These are phyloP conservation scores for Miltochrista miniata DNA, from an alignment of 2,888 invertebrate genomes.

Conservation along the genomic window DNA sequence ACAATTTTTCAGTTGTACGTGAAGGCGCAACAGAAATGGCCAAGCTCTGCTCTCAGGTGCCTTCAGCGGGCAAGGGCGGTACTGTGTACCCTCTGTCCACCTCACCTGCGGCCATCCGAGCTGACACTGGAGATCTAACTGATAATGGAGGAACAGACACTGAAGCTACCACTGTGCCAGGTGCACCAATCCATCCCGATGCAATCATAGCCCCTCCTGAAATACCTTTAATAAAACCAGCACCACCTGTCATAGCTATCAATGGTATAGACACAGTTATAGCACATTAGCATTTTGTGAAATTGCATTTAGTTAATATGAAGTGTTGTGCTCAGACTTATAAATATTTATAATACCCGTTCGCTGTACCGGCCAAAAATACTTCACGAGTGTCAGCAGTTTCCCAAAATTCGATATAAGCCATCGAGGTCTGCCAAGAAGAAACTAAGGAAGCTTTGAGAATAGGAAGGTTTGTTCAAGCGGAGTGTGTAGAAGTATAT, in stretches of 20 bases:
- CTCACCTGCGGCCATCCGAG: conserved; percentile 44
- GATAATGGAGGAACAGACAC: not conserved
- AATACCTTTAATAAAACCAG: not conserved
- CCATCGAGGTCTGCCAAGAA: no score
- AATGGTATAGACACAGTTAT: conserved; percentile 5
- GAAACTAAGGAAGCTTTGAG: no score
- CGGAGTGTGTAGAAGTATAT: no score
- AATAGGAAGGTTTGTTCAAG: no score
- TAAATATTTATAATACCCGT: no score
- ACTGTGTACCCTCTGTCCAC: conserved; percentile 52
- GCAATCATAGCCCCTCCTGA: no score
- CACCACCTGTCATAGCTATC: not conserved
- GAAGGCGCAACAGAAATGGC: conserved; percentile 73
- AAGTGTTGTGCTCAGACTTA: no score
- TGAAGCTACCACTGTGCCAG: not conserved
- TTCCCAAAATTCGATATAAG: no score
- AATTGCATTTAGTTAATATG: no score
- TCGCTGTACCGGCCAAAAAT: no score
- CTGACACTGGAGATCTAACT: conserved; percentile 28
- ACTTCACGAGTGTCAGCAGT: no score
- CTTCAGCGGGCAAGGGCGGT: conserved; percentile 39
- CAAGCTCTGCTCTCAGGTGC: conserved; percentile 60
- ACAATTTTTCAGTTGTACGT: conserved; percentile 58
- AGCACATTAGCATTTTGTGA: conserved; percentile 6
- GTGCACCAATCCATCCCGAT: not conserved